Base-by-base conservation (phyloP, 2,797 vertebrate species). In the Aselliscus stoliczkanus region DNA sequence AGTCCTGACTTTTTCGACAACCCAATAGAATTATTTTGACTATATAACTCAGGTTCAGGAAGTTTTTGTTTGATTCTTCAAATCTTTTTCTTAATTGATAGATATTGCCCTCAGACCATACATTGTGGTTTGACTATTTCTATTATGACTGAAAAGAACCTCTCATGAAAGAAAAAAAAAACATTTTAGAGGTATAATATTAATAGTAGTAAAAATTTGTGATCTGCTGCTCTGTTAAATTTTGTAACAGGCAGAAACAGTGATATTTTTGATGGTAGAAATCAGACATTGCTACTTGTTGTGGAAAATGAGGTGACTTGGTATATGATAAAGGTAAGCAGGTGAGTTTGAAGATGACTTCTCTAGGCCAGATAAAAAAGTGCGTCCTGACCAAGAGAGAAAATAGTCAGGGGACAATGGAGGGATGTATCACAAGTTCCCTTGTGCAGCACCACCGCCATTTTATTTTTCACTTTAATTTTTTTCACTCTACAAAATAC, bases 21-120 rank as follows among this genome's bases (percentile, higher is more conserved):
- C n/a, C n/a, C n/a, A n/a, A 75, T 92, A 75, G 81, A 95, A 95
- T 90, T 87, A 90, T 70, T 86, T 92, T 87, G 64, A 11, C 37
- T 69, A 0, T 54, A 21, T 86, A 27, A 65, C 8, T 90, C 18
- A 34, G 10, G 11, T 81, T 84, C 47, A 80, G 31, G 84, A 90
- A 58, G 6, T 44, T 70, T 88, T 75, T 75, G 50, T 87, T 88
- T 91, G 44, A 47, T 56, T 73, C 25, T 64, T 96, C 37, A 86
- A 8, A 56, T 54, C 3, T 44, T 52, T 23, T 93, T 79, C 54
- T 83, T 50, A 54, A 39, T 65, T 75, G 27, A 15, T 47, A 20
- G 27, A 17, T 93, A 65, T 85, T 54, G 3, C 18, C 31, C 12
- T 82, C 20, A 56, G 11, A 79, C 20, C 54, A 85, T 54, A 70